A percentile compares a stretch with the other conserved stretches of the same genome.
These are phyloP conservation scores for Alloplasta piceator DNA, from an alignment of 2,888 invertebrate genomes.

Conservation along the genomic window DNA sequence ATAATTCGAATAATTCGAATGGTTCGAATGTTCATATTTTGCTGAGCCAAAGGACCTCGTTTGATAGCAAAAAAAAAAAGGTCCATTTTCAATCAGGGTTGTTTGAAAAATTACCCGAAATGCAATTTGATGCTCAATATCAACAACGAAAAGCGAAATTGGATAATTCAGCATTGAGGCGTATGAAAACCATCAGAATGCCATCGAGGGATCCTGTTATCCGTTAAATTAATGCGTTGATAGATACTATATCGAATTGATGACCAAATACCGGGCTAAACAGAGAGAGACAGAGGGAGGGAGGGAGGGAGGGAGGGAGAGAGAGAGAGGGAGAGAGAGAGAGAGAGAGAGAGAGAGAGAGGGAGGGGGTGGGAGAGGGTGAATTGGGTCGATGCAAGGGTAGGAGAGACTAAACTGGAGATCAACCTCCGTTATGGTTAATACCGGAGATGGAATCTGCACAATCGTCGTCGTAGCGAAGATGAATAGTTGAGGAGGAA, in stretches of 20 bases:
- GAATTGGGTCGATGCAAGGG: too few species aligned
- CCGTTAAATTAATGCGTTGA: conserved; percentile 42
- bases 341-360: neutral
- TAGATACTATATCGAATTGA: conserved; percentile 45
- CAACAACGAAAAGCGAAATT: conserved; percentile 23
- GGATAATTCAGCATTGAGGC: conserved; percentile 33
- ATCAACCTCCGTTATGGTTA: conserved; percentile 31
- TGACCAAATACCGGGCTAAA: conserved; percentile 42
- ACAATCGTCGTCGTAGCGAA: conserved; percentile 29
- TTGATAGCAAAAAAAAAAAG: too few species aligned
- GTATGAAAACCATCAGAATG: conserved; percentile 1
- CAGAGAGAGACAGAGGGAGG: too few species aligned
- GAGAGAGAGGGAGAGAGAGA: neutral
- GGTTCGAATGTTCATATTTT: too few species aligned
- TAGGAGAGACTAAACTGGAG: neutral
- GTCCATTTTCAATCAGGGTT: too few species aligned
- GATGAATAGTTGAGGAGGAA: conserved; percentile 55
- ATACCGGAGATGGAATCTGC: conserved; percentile 62
- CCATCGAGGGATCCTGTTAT: conserved; percentile 11
- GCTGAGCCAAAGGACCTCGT: too few species aligned
- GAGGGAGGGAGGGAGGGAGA: too few species aligned
- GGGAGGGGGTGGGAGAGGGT: conserved; percentile 3
- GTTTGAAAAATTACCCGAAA: too few species aligned
- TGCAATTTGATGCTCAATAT: neutral
- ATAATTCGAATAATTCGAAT: too few species aligned